Conservation (phyloP, 2,888 invertebrate species). For the Tethea ocularis region DNA sequence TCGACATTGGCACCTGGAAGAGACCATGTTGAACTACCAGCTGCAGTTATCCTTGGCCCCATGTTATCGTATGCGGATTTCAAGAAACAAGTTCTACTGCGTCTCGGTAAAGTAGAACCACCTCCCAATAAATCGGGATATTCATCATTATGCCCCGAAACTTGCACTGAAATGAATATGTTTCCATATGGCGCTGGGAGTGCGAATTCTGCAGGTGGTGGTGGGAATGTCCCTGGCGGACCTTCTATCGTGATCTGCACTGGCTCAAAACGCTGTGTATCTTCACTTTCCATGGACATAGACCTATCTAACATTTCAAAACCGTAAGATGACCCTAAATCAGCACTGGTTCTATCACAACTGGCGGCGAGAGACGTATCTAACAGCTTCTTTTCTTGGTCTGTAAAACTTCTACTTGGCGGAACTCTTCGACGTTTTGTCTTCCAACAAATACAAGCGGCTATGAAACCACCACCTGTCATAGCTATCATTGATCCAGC, state of each 20-base stretch:
- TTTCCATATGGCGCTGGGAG: constrained; percentile 85
- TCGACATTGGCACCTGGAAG: constrained; percentile 85
- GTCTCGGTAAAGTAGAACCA: constrained; percentile 74
- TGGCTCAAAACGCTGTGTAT: constrained; percentile 79
- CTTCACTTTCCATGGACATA: constrained; percentile 78
- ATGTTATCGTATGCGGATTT: constrained; percentile 94
- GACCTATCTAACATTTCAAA: constrained; percentile 81
- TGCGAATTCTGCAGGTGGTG: constrained; percentile 79
- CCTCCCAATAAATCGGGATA: constrained; percentile 90
- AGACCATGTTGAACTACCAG: constrained; percentile 94
- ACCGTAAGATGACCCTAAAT: constrained; percentile 81
- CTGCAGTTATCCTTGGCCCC: constrained; percentile 94
- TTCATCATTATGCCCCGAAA: constrained; percentile 87
- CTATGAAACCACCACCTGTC: constrained; percentile 84
- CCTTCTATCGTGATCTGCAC: constrained; percentile 85
- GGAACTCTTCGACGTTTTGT: constrained; percentile 90
- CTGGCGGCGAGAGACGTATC: constrained; percentile 88
- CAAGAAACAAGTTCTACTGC: constrained; percentile 78
- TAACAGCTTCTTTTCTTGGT: constrained; percentile 93
- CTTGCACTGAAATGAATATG: constrained; percentile 94
- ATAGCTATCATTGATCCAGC: constrained; percentile 88
- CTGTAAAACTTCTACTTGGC: constrained; percentile 89
- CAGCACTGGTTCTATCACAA: constrained; percentile 87
- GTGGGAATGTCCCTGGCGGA: constrained; percentile 68
- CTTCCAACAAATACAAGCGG: constrained; percentile 81